Evolutionary conservation across 2,797 vertebrate genomes (phyloP).

Genomic region (Acropternis orthonyx): DNA sequence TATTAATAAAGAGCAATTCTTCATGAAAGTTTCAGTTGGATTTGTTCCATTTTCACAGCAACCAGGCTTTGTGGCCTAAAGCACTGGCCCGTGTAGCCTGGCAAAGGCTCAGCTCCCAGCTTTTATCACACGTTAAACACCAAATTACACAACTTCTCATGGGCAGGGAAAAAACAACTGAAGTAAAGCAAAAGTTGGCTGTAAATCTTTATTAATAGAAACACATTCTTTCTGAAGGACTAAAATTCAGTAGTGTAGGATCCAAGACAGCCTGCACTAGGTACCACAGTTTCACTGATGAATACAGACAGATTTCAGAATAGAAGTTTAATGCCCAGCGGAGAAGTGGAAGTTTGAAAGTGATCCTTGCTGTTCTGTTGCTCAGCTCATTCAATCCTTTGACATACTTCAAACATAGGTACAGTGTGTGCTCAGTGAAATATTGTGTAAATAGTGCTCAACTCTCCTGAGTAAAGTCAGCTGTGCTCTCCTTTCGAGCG

Average conservation of each 20-base stretch:
- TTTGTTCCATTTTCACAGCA: background rate
- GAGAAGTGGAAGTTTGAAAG: slow-evolving; percentile 23
- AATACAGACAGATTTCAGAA: background rate
- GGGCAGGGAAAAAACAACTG: background rate
- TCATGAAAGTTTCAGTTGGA: background rate
- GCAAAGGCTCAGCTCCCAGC: background rate
- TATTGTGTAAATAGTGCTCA: background rate
- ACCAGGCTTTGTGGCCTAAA: background rate
- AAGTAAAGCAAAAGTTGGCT: slow-evolving; percentile 33
- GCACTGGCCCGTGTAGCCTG: too few relatives aligned
- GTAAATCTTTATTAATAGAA: slow-evolving; percentile 80
- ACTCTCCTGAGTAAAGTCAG: slow-evolving; percentile 6
- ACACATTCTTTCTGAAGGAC: slow-evolving; percentile 71
- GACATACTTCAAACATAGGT: background rate
- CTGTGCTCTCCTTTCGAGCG: background rate
- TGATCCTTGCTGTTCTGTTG: slow-evolving; percentile 33
- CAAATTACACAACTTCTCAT: background rate
- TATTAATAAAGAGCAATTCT: slow-evolving; percentile 52
- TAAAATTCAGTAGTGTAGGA: slow-evolving; percentile 59
- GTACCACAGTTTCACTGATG: slow-evolving; percentile 50
- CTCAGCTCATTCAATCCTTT: background rate
- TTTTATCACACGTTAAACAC: background rate
- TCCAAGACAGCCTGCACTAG: slow-evolving; percentile 50
- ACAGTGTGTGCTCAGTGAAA: background rate
- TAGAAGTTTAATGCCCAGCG: slow-evolving; percentile 45